Conservation (phyloP, 2,888 invertebrate species). For the Pasiphila rectangulata region DNA sequence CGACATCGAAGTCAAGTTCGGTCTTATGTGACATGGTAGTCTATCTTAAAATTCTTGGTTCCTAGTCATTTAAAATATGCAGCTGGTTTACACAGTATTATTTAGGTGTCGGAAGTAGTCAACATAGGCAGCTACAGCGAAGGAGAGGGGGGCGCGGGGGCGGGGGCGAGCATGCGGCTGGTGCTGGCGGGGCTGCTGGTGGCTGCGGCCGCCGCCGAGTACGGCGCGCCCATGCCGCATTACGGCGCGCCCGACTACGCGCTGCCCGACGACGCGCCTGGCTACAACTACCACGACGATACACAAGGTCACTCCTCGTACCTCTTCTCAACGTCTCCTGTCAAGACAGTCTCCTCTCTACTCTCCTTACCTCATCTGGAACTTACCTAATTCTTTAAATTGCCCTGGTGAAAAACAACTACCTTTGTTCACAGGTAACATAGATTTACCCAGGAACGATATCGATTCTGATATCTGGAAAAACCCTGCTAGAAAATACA, state of each 20-base stretch:
- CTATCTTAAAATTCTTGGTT: slow-evolving; percentile 5
- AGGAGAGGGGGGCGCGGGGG: slow-evolving; percentile 17
- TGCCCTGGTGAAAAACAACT: no score
- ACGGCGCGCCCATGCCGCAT: slow-evolving; percentile 59
- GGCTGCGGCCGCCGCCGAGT: slow-evolving; percentile 49
- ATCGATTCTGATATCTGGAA: slow-evolving; percentile 42
- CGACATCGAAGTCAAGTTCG: neutral
- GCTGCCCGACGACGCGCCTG: slow-evolving; percentile 38
- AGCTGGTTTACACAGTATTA: slow-evolving; percentile 38
- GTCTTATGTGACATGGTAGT: slow-evolving; percentile 20
- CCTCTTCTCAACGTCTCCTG: neutral
- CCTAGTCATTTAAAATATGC: slow-evolving; percentile 44
- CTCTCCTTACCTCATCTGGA: no score
- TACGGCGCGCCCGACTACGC: slow-evolving; percentile 54
- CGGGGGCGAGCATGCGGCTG: slow-evolving; percentile 28
- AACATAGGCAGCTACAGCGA: slow-evolving; percentile 30
- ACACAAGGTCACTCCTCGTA: slow-evolving; percentile 21
- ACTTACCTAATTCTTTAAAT: neutral
- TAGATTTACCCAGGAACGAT: slow-evolving; percentile 37
- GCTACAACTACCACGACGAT: slow-evolving; percentile 63
- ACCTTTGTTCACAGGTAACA: slow-evolving; percentile 38
- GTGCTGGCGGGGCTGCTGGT: slow-evolving; percentile 44
- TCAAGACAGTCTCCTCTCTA: no score
- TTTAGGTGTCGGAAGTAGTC: slow-evolving; percentile 22
- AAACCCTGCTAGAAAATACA: slow-evolving; percentile 41